Percentiles rank a stretch among this genome's conserved stretches.
These are phyloP conservation scores for Nylanderia fulva DNA, from an alignment of 1,140 invertebrate species.

Conservation along the genomic window DNA sequence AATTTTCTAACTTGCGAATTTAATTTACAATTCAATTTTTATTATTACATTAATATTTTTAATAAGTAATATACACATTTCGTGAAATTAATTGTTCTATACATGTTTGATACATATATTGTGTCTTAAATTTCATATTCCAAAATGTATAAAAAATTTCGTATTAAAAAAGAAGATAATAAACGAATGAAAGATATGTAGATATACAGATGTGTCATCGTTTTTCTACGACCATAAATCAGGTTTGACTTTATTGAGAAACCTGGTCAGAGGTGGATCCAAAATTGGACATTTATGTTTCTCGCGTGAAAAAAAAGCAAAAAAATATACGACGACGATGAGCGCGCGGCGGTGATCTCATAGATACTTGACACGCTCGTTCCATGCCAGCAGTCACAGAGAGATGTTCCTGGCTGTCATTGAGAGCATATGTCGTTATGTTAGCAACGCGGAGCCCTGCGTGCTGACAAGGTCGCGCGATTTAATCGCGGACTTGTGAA, in stretches of 20 bases:
- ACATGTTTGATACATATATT: no score
- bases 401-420: constrained; percentile 46
- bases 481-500: constrained; percentile 57
- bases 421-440: constrained; percentile 30
- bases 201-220: background rate
- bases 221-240: background rate
- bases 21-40: no score
- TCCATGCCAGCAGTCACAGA: background rate
- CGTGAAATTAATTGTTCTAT: no score
- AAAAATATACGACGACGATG: constrained; percentile 15
- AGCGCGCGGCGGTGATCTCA: constrained; percentile 45
- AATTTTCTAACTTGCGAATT: no score
- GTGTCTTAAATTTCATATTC: background rate
- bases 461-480: constrained; percentile 47
- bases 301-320: background rate
- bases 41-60: no score
- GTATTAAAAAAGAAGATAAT: background rate
- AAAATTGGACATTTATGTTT: constrained; percentile 56
- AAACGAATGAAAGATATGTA: background rate
- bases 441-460: constrained; percentile 11
- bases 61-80: no score
- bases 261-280: constrained; percentile 17
- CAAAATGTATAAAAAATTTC: background rate
- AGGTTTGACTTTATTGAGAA: constrained; percentile 1
- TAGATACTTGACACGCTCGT: constrained; percentile 23